Percentiles rank a stretch among this genome's conserved stretches.
phyloP scores from a whole-genome alignment of 1,140 invertebrate genomes.

The Homalodisca vitripennis region DNA sequence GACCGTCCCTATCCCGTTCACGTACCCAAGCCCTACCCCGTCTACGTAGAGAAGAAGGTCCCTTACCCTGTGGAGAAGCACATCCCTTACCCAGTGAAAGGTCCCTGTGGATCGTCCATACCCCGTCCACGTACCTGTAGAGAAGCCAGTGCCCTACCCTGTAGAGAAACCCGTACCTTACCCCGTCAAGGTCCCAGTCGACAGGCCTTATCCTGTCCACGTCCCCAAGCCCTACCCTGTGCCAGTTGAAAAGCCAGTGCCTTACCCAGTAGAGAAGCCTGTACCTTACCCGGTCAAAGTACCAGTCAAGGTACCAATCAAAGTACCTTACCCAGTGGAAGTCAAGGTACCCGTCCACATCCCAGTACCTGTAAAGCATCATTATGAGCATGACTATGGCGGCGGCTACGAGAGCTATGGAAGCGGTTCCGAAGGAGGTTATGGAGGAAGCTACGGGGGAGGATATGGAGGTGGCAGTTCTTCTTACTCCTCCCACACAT shows the following conservation, averaged over 20 bases:
- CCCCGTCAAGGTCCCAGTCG: conserved; percentile 49
- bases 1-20: conserved; percentile 71
- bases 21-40: conserved; percentile 55
- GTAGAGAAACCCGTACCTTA: conserved; percentile 60
- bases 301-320: conserved; percentile 50
- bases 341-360: conserved; percentile 56
- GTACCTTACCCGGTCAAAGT: conserved; percentile 59
- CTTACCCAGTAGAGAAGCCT: conserved; percentile 65
- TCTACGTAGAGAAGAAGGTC: conserved; percentile 31
- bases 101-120: conserved; percentile 65
- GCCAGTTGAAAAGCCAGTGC: conserved; percentile 70
- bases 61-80: conserved; percentile 52
- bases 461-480: conserved; percentile 39
- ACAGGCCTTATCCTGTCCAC: conserved; percentile 48
- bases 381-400: conserved; percentile 47
- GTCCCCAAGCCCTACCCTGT: conserved; percentile 54
- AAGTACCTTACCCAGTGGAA: conserved; percentile 49
- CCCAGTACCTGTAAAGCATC: conserved; percentile 51
- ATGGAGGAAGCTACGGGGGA: conserved; percentile 40
- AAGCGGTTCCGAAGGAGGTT: conserved; percentile 41
- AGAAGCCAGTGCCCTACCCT: conserved; percentile 57
- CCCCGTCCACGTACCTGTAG: conserved; percentile 53
- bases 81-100: conserved; percentile 56
- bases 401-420: conserved; percentile 39
- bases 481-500: neutral